Conservation (phyloP, 2,888 invertebrate species). For the Troides oblongomaculatus region DNA sequence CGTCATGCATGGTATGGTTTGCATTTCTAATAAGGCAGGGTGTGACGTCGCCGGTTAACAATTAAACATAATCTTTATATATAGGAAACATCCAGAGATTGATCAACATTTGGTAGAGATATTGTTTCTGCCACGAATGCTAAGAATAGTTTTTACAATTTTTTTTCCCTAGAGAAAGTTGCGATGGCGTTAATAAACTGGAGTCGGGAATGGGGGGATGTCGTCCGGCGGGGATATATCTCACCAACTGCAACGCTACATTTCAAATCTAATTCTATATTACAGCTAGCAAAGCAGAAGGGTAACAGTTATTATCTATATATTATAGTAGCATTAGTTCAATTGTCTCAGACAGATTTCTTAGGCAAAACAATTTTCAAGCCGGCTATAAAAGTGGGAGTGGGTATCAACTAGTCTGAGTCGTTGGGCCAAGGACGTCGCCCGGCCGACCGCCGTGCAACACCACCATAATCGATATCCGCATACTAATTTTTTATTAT, state of each 20-base stretch:
- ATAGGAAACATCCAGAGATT: too few species aligned
- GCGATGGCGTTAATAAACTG: too few species aligned
- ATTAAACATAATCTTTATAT: not conserved
- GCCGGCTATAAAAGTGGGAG: conserved; percentile 34
- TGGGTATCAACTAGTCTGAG: conserved; percentile 57
- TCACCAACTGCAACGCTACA: too few species aligned
- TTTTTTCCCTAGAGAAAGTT: too few species aligned
- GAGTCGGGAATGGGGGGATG: too few species aligned
- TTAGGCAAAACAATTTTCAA: not conserved
- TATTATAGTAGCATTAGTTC: not conserved
- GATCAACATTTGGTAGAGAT: too few species aligned
- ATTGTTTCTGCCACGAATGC: too few species aligned
- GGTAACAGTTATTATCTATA: too few species aligned
- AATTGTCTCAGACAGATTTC: not conserved
- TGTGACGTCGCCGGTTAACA: conserved; percentile 58
- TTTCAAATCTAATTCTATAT: too few species aligned
- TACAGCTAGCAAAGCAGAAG: too few species aligned
- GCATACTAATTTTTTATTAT: conserved; percentile 1
- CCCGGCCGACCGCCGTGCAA: conserved; percentile 75
- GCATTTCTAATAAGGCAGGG: conserved; percentile 58
- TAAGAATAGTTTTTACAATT: too few species aligned
- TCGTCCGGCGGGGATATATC: too few species aligned
- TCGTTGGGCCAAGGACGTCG: conserved; percentile 76
- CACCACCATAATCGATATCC: conserved; percentile 70
- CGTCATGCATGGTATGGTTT: conserved; percentile 65